Conservation (phyloP, 2,797 vertebrate genomes). For the Aeoliscus strigatus region DNA sequence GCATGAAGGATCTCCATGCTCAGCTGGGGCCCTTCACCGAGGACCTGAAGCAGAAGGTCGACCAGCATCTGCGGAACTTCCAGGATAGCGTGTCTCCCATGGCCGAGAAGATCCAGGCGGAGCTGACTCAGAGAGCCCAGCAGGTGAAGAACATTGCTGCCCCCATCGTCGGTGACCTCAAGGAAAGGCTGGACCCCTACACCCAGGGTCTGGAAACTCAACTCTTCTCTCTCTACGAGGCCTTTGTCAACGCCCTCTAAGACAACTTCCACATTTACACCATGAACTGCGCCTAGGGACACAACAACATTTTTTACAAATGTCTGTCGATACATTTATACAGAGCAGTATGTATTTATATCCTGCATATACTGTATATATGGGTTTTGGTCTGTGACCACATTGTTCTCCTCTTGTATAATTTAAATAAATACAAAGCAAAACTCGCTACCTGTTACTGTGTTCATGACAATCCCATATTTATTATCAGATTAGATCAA, state of each 20-base stretch:
- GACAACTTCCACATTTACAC: slow-evolving; percentile 41
- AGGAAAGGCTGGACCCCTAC: slow-evolving; percentile 67
- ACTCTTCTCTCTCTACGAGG: slow-evolving; percentile 65
- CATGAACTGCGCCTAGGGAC: too few relatives aligned
- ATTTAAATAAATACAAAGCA: too few relatives aligned
- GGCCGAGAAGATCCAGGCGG: slow-evolving; percentile 62
- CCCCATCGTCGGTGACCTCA: slow-evolving; percentile 76
- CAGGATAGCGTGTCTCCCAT: slow-evolving; percentile 65
- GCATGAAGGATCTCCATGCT: slow-evolving; percentile 69
- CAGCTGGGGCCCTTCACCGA: slow-evolving; percentile 73
- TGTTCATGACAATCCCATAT: too few relatives aligned
- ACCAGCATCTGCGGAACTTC: slow-evolving; percentile 69
- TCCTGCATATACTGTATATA: too few relatives aligned
- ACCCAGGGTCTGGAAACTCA: slow-evolving; percentile 69
- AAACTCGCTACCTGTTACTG: too few relatives aligned
- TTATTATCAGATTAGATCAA: too few relatives aligned
- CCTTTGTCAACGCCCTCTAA: slow-evolving; percentile 57
- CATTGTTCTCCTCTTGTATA: too few relatives aligned
- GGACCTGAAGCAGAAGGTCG: slow-evolving; percentile 70
- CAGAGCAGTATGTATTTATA: too few relatives aligned
- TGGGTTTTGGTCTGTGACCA: too few relatives aligned
- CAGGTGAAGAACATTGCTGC: slow-evolving; percentile 70
- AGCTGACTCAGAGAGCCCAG: slow-evolving; percentile 61
- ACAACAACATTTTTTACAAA: too few relatives aligned
- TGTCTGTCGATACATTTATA: too few relatives aligned